phyloP scores from a whole-genome alignment of 2,797 vertebrate species.

The Poecilia picta region DNA sequence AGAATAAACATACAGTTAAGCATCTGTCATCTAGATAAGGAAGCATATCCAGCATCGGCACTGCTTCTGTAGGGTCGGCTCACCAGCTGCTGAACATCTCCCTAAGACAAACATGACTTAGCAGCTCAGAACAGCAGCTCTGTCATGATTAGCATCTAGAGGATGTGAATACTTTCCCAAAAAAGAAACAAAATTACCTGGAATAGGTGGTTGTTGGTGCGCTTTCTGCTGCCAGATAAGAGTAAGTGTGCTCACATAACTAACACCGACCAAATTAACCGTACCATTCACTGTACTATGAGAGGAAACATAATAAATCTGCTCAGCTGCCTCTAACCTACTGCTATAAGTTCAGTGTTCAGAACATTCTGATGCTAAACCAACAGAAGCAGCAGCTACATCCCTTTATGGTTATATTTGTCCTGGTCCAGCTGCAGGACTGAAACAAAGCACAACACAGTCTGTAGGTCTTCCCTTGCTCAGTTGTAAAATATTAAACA shows the following conservation, averaged over 20 bases:
- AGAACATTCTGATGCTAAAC: conserved; percentile 1
- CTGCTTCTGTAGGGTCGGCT: conserved; percentile 6
- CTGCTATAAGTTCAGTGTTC: conserved; percentile 5
- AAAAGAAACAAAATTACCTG: not conserved
- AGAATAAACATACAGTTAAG: not conserved
- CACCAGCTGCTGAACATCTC: not conserved
- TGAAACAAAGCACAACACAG: conserved; percentile 1
- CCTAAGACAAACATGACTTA: not conserved
- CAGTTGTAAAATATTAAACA: not conserved
- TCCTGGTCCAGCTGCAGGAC: conserved; percentile 1
- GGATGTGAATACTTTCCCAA: not conserved
- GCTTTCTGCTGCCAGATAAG: not conserved
- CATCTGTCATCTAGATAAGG: conserved; percentile 14
- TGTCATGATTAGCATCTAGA: conserved; percentile 6
- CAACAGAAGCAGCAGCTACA: conserved; percentile 3
- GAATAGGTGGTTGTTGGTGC: not conserved
- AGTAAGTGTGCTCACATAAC: not conserved
- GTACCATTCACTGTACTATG: not conserved
- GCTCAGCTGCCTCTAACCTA: not conserved
- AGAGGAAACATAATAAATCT: not conserved
- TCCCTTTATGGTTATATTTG: conserved; percentile 12
- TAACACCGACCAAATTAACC: not conserved
- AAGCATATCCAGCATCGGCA: not conserved
- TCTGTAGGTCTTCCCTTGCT: not conserved
- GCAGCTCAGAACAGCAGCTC: not conserved